A percentile compares a stretch with the other conserved stretches of the same genome.
These are phyloP conservation scores for Ferdinandea cuprea DNA, from an alignment of 2,888 invertebrate species.

Conservation along the genomic window DNA sequence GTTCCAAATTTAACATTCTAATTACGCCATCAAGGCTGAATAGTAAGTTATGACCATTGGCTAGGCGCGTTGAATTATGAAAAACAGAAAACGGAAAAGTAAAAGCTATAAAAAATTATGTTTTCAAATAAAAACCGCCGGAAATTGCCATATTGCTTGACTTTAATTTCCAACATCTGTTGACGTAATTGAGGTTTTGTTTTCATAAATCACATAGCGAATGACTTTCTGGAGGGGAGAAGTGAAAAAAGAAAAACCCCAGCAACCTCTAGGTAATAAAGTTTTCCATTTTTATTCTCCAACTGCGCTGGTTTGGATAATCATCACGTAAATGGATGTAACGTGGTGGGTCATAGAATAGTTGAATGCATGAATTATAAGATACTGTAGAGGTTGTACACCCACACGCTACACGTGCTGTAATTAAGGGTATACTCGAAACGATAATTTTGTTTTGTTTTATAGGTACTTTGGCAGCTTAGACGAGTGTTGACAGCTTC, in stretches of 20 bases:
- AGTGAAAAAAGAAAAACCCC: not conserved
- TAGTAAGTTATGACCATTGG: not conserved
- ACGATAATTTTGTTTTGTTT: no score
- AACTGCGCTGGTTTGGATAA: not conserved
- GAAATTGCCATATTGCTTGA: conserved; percentile 7
- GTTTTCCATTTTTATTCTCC: not conserved
- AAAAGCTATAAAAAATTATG: conserved; percentile 15
- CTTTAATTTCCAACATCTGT: conserved; percentile 35
- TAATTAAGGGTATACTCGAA: not conserved
- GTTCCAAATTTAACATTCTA: not conserved
- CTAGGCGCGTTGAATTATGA: conserved; percentile 24
- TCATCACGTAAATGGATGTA: conserved; percentile 2
- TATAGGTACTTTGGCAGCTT: no score
- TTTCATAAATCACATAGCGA: conserved; percentile 2
- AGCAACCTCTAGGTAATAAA: conserved; percentile 7
- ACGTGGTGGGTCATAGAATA: not conserved
- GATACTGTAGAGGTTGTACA: not conserved
- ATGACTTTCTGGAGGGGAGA: not conserved
- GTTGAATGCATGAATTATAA: not conserved
- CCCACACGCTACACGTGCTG: not conserved
- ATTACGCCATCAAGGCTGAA: not conserved
- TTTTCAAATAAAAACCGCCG: conserved; percentile 25
- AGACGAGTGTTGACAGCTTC: no score
- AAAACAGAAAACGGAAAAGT: not conserved
- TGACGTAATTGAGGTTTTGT: conserved; percentile 30